Evolutionary conservation across 2,888 invertebrate species (phyloP).

Genomic region (Dicyrtomina minuta): DNA sequence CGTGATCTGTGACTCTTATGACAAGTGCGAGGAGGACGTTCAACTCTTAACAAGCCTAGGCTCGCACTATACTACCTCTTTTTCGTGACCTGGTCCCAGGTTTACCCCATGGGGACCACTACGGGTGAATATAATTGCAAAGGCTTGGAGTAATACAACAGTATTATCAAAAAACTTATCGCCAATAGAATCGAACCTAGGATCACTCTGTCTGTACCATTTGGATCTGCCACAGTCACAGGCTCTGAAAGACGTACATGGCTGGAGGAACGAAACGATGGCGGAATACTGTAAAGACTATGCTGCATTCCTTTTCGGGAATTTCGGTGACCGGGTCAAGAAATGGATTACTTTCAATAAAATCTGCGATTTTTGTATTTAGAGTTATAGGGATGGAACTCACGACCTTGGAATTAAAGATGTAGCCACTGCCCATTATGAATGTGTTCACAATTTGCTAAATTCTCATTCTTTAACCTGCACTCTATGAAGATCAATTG

Average conservation of each 20-base stretch:
- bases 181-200: slow-evolving; percentile 42
- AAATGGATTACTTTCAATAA: slow-evolving; percentile 58
- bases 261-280: slow-evolving; percentile 37
- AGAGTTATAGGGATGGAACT: slow-evolving; percentile 61
- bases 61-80: slow-evolving; percentile 55
- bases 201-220: slow-evolving; percentile 56
- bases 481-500: slow-evolving; percentile 64
- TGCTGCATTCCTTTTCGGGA: slow-evolving; percentile 27
- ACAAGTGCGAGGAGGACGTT: slow-evolving; percentile 58
- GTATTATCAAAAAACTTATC: slow-evolving; percentile 42
- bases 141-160: slow-evolving; percentile 44
- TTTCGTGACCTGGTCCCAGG: slow-evolving; percentile 59
- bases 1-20: slow-evolving; percentile 58
- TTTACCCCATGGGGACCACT: slow-evolving; percentile 57
- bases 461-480: slow-evolving; percentile 68
- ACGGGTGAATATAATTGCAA: slow-evolving; percentile 32
- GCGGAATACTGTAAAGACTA: slow-evolving; percentile 36
- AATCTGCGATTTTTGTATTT: slow-evolving; percentile 64
- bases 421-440: slow-evolving; percentile 58
- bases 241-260: slow-evolving; percentile 56
- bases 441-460: slow-evolving; percentile 66
- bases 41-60: slow-evolving; percentile 54
- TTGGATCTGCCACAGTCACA: slow-evolving; percentile 64
- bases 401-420: neutral
- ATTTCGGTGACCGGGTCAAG: too few relatives aligned